Conservation (phyloP, 2,888 invertebrate species). For the Pharmacophagus antenor region DNA sequence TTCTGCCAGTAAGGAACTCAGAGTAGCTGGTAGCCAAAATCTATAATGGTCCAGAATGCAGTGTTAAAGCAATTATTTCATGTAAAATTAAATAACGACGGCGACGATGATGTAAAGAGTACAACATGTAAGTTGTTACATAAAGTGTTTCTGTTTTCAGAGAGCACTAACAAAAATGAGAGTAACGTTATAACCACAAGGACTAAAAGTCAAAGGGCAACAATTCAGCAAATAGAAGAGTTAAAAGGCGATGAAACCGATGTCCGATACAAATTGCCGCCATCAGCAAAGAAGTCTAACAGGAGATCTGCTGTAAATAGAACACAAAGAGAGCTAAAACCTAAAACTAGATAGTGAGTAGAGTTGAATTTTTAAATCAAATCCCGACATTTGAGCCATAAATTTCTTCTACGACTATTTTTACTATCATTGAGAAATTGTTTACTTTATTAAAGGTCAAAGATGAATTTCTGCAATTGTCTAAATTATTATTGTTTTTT, state of each 20-base stretch:
- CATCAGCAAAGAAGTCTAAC: constrained; percentile 14
- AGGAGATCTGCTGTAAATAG: constrained; percentile 23
- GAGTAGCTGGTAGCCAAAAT: too few relatives aligned
- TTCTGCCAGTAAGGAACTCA: too few relatives aligned
- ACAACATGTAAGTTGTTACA: too few relatives aligned
- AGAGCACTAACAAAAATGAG: constrained; percentile 16
- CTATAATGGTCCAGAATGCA: too few relatives aligned
- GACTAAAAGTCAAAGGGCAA: constrained; percentile 7
- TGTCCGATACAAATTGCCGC: constrained; percentile 38
- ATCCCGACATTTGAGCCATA: not conserved
- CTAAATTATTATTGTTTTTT: not conserved
- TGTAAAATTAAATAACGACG: too few relatives aligned
- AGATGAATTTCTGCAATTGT: not conserved
- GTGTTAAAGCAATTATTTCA: too few relatives aligned
- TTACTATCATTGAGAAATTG: too few relatives aligned
- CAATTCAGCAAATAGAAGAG: not conserved
- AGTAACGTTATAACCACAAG: constrained; percentile 14
- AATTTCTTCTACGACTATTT: not conserved
- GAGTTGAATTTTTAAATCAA: constrained; percentile 14
- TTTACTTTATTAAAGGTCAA: too few relatives aligned
- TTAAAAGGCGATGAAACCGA: constrained; percentile 31
- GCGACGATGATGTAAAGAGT: too few relatives aligned
- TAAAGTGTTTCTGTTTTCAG: constrained; percentile 7
- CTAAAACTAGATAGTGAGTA: constrained; percentile 38
- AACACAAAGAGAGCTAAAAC: constrained; percentile 32